Evolutionary conservation across 2,888 invertebrate genomes (phyloP), one percentile per base, ranked within the genome.

Genomic region (Baronia brevicornis): DNA sequence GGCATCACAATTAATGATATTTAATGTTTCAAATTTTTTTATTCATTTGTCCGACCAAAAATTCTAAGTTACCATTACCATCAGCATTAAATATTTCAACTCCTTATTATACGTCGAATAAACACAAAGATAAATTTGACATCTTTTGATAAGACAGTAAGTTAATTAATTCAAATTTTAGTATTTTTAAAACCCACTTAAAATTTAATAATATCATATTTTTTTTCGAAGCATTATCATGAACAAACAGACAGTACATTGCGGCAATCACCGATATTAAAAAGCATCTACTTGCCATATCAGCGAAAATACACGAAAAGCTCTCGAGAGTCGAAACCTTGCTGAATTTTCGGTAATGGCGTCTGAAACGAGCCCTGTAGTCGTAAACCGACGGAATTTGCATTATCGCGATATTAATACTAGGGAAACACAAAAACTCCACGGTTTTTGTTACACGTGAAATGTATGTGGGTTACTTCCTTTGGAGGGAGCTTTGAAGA

Each of bases 381-480:
- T 48, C 56, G 60, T 59, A 63, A 64, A 51, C 54, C 51, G 61
- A 43, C 59, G 57, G 63, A 68, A 71, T 72, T 74, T 69, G 65
- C 74, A 74, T 74, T 72, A 74, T 68, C 67, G 61, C 54, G 51
- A 59, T 65, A 71, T 69, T 73, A 71, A 70, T 67, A 60, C 56
- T 43, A 46, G 54, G 55, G 51, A 54, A 56, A 59, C 55, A 63
- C 60, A 61, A 64, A 60, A 60, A 56, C 52, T 51, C 50, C 31
- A 23, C 18, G 36, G 44, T 42, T 39, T 49, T 46, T 47, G 46
- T 53, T 41, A 41, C 39, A 40, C 39, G 41, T 40, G 44, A 35
- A 50, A 49, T 51, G 36, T 47, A 41, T 41, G 38, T 34, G 39
- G 42, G 41, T 37, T 41, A 38, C 39, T 43, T 41, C 40, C 41